Evolutionary conservation across 2,888 invertebrate genomes (phyloP).

Genomic region (Trissolcus japonicus): DNA sequence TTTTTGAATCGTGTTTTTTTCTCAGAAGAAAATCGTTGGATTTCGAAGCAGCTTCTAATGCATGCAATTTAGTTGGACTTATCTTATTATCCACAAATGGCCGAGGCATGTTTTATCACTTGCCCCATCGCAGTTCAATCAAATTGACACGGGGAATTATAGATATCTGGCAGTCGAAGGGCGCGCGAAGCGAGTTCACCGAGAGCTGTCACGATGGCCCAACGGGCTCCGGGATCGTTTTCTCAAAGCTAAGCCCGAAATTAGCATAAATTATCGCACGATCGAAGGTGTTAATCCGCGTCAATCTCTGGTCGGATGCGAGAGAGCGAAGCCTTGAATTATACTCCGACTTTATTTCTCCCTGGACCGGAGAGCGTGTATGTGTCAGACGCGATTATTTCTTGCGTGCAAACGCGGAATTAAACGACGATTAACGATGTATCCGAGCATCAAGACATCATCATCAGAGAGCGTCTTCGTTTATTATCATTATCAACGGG

Average conservation of each 20-base stretch:
- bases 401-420: conserved; percentile 57
- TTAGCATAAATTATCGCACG: conserved; percentile 47
- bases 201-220: conserved; percentile 12
- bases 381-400: conserved; percentile 34
- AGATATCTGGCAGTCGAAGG: background rate
- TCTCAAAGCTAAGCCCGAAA: conserved; percentile 13
- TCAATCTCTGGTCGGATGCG: conserved; percentile 32
- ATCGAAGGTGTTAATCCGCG: conserved; percentile 56
- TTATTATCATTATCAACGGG: conserved; percentile 43
- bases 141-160: conserved; percentile 14
- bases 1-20: background rate
- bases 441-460: conserved; percentile 70
- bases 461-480: conserved; percentile 48
- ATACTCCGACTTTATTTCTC: conserved; percentile 3
- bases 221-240: conserved; percentile 5
- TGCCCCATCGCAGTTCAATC: conserved; percentile 4
- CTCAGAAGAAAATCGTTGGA: background rate
- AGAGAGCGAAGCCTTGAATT: conserved; percentile 38
- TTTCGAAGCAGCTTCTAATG: too few species aligned
- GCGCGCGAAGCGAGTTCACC: too few species aligned
- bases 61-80: background rate
- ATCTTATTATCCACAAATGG: conserved; percentile 4
- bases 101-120: background rate
- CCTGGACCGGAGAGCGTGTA: conserved; percentile 9
- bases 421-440: conserved; percentile 70